phyloP scores from a whole-genome alignment of 2,797 vertebrate genomes.

The Erpetoichthys calabaricus region DNA sequence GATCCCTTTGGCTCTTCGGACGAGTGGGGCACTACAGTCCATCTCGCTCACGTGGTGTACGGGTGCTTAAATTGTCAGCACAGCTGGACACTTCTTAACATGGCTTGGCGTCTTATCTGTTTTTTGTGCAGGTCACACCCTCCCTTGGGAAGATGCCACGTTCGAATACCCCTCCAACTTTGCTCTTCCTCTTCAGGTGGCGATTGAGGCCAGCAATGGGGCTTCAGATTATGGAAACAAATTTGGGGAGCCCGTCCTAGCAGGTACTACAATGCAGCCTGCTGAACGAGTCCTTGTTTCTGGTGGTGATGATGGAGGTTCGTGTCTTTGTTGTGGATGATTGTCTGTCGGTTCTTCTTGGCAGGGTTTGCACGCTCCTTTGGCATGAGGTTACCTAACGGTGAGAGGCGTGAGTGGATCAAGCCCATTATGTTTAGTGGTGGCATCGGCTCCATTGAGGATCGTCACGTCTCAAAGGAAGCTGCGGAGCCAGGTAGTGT shows the following conservation, averaged over 20 bases:
- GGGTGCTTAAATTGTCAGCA: too few relatives aligned
- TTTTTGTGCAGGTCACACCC: constrained; percentile 51
- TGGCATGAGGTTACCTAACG: constrained; percentile 56
- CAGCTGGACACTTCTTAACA: too few relatives aligned
- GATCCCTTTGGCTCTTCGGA: neutral
- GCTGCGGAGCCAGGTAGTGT: constrained; percentile 48
- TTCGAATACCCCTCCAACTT: constrained; percentile 72
- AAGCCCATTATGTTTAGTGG: constrained; percentile 93
- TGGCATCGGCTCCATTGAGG: constrained; percentile 74
- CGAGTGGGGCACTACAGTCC: neutral
- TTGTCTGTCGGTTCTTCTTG: neutral
- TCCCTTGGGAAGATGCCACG: constrained; percentile 70
- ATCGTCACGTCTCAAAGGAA: constrained; percentile 60
- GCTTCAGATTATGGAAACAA: constrained; percentile 92
- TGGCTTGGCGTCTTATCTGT: neutral
- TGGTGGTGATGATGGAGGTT: too few relatives aligned
- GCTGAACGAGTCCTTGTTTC: too few relatives aligned
- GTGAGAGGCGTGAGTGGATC: constrained; percentile 77
- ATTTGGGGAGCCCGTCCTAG: constrained; percentile 78
- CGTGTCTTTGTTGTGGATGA: too few relatives aligned
- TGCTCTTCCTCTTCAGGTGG: constrained; percentile 69
- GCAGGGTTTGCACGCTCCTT: constrained; percentile 85
- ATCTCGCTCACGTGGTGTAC: neutral
- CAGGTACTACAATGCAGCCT: constrained; percentile 38
- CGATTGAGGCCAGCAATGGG: constrained; percentile 74